Evolutionary conservation across 2,113 vertebrate species (phyloP).

Genomic region (Rhinoderma darwinii): DNA sequence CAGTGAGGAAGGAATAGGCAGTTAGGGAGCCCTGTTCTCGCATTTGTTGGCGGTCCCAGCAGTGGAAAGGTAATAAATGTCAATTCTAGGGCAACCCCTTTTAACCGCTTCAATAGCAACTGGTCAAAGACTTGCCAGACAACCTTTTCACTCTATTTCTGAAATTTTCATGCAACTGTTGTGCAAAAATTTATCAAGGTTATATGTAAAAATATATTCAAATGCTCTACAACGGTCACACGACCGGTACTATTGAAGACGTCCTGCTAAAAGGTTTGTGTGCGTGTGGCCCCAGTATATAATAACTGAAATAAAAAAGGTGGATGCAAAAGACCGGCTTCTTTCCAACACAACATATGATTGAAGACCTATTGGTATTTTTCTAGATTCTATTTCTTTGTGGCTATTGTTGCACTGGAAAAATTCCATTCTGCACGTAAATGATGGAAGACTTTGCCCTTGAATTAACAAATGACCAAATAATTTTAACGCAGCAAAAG

Average conservation of each 20-base stretch:
- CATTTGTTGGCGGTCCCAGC: too few relatives aligned
- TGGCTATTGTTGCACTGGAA: background rate
- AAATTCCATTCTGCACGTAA: background rate
- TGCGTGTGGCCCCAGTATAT: background rate
- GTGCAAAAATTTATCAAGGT: too few relatives aligned
- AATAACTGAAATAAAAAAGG: background rate
- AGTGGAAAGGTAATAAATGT: too few relatives aligned
- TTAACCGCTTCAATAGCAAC: too few relatives aligned
- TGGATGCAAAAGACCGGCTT: background rate
- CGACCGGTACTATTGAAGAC: background rate
- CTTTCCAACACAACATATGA: background rate
- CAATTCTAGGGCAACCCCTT: too few relatives aligned
- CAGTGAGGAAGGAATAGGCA: too few relatives aligned
- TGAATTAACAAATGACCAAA: slow-evolving; percentile 29
- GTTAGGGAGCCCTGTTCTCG: too few relatives aligned
- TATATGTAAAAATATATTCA: too few relatives aligned
- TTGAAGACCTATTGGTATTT: background rate
- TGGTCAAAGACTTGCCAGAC: too few relatives aligned
- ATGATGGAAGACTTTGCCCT: background rate
- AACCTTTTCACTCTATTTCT: too few relatives aligned
- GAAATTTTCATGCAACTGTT: too few relatives aligned
- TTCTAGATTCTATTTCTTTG: background rate
- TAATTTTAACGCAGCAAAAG: slow-evolving; percentile 14
- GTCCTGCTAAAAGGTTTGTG: background rate
- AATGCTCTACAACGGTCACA: too few relatives aligned